phyloP scores from a whole-genome alignment of 2,113 vertebrate genomes.

The Motacilla tschutschensis region DNA sequence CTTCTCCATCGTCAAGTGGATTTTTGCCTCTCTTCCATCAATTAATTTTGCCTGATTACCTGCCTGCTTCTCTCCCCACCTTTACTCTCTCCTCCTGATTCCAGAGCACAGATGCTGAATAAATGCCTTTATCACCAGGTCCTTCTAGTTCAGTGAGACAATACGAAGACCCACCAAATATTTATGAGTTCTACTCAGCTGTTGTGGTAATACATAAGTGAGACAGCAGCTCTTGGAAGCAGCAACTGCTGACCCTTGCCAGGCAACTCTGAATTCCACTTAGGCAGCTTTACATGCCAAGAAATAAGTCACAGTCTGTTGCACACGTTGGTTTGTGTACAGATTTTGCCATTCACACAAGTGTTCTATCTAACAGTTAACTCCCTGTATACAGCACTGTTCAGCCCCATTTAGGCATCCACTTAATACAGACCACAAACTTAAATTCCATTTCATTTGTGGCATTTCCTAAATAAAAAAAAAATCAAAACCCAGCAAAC shows the following conservation, averaged over 20 bases:
- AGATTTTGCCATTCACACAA: background rate
- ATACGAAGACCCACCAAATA: background rate
- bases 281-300: background rate
- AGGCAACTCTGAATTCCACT: background rate
- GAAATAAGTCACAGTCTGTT: background rate
- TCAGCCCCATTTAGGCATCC: background rate
- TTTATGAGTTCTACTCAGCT: background rate
- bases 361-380: background rate
- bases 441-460: background rate
- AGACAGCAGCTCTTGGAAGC: background rate
- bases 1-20: background rate
- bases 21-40: background rate
- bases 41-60: background rate
- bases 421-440: background rate
- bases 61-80: background rate
- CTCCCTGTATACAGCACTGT: background rate
- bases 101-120: background rate
- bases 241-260: background rate
- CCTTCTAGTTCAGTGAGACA: background rate
- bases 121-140: background rate
- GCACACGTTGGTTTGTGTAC: background rate
- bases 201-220: background rate
- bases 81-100: background rate
- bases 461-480: background rate
- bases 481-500: rapidly evolving